Conservation (phyloP, 2,888 invertebrate species). For the Lycaena phlaeas region DNA sequence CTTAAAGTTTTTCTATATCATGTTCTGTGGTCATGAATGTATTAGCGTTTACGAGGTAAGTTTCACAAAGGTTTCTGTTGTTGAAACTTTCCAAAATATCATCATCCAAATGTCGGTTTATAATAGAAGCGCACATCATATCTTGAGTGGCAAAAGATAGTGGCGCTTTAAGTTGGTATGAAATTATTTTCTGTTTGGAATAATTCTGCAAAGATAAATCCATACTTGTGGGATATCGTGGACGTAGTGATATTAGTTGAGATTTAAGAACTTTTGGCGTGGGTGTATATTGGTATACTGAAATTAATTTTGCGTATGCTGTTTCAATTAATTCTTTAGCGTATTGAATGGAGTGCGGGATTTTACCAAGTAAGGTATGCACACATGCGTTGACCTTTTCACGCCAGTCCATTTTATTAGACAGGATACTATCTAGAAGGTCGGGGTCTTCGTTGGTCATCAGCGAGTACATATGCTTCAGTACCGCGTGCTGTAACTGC, state of each 20-base stretch:
- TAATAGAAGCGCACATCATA: constrained; percentile 29
- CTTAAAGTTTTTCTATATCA: constrained; percentile 1
- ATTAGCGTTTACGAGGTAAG: constrained; percentile 29
- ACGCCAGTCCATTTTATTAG: constrained; percentile 22
- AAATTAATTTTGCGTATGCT: constrained; percentile 27
- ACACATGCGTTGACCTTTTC: constrained; percentile 23
- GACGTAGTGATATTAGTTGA: constrained; percentile 26
- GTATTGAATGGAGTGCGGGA: constrained; percentile 40
- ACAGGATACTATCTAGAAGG: constrained; percentile 18
- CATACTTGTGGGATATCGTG: constrained; percentile 22
- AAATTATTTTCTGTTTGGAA: constrained; percentile 26
- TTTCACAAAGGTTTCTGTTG: constrained; percentile 34
- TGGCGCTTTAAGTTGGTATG: constrained; percentile 30
- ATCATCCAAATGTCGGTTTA: constrained; percentile 32
- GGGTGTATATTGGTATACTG: constrained; percentile 20
- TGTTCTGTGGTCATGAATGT: constrained; percentile 22
- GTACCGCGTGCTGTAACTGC: constrained; percentile 25
- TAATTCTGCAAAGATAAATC: constrained; percentile 27
- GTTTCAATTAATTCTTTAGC: constrained; percentile 30
- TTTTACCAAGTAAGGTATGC: constrained; percentile 30
- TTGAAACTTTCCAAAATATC: constrained; percentile 29
- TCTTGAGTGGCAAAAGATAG: constrained; percentile 27
- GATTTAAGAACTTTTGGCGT: constrained; percentile 25
- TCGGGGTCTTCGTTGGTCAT: constrained; percentile 16
- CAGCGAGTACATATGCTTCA: constrained; percentile 27